Evolutionary conservation across 1,140 invertebrate species (phyloP).

Genomic region (Aplysia californica): DNA sequence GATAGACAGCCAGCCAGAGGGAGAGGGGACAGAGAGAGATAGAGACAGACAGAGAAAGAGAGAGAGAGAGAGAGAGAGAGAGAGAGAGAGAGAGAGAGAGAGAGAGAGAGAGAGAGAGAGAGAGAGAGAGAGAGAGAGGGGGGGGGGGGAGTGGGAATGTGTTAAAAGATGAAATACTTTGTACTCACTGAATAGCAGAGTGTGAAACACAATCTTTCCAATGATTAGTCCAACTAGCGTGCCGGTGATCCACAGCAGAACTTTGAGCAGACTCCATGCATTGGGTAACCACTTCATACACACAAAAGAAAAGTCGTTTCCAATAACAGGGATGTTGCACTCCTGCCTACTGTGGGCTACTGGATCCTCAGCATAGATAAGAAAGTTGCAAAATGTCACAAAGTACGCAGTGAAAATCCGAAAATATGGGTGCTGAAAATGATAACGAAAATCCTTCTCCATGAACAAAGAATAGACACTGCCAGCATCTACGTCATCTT

Average conservation of each 20-base stretch:
- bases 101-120: too few relatives aligned
- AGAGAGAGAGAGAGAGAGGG: too few relatives aligned
- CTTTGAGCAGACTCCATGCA: conserved; percentile 71
- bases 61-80: too few relatives aligned
- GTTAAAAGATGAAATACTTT: neutral
- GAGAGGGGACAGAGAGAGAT: too few relatives aligned
- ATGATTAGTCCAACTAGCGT: conserved; percentile 70
- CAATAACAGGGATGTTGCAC: conserved; percentile 71
- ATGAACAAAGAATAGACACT: conserved; percentile 67
- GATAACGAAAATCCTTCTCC: conserved; percentile 70
- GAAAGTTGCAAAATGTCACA: conserved; percentile 73
- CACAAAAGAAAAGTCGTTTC: conserved; percentile 72
- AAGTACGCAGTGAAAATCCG: conserved; percentile 71
- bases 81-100: too few relatives aligned
- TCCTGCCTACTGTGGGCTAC: conserved; percentile 72
- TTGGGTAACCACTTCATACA: conserved; percentile 71
- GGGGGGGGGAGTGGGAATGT: too few relatives aligned
- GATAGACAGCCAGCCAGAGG: too few relatives aligned
- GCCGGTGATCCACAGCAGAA: conserved; percentile 70
- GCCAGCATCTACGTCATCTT: conserved; percentile 49
- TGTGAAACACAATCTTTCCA: conserved; percentile 71
- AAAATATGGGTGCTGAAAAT: conserved; percentile 73
- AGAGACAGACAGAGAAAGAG: too few relatives aligned
- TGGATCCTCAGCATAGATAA: conserved; percentile 74
- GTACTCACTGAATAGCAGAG: conserved; percentile 61